phyloP scores from a whole-genome alignment of 92 coral and sea anemone species.

The Epizoanthus scotinus region DNA sequence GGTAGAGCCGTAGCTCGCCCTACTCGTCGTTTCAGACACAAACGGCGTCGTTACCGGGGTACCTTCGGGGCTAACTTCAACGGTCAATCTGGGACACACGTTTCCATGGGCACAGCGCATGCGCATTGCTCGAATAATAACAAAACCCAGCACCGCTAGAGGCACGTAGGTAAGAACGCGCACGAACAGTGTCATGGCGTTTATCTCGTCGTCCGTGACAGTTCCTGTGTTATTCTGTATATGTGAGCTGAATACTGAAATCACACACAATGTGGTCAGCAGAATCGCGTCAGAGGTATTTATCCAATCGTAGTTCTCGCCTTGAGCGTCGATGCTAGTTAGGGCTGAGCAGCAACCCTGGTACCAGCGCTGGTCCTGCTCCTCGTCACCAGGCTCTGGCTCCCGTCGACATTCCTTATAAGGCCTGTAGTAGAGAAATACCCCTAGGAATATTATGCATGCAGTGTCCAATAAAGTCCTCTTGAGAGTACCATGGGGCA shows the following conservation, averaged over 20 bases:
- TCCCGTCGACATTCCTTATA: conserved; percentile 19
- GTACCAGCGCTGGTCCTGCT: not conserved
- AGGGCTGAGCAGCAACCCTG: not conserved
- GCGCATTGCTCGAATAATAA: conserved; percentile 17
- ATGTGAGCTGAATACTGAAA: conserved; percentile 63
- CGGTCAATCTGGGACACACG: not conserved
- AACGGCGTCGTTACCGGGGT: not conserved
- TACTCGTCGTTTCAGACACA: no score
- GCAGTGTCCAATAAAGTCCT: conserved; percentile 5
- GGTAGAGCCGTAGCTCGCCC: no score
- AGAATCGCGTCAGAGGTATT: conserved; percentile 76
- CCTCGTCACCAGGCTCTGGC: conserved; percentile 21
- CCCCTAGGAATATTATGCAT: not conserved
- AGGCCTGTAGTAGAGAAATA: conserved; percentile 46
- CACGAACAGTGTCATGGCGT: conserved; percentile 25
- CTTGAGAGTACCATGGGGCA: not conserved
- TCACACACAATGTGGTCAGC: conserved; percentile 66
- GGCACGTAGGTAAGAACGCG: conserved; percentile 67
- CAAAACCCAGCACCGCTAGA: conserved; percentile 43
- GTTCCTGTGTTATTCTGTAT: not conserved
- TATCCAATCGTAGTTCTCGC: conserved; percentile 63
- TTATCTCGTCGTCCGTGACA: conserved; percentile 26
- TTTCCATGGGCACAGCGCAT: not conserved
- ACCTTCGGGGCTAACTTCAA: not conserved
- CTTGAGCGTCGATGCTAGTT: not conserved